Evolutionary conservation across 2,797 vertebrate species (phyloP), one percentile per base, ranked within the genome.

Genomic region (Ctenopoma multispine): DNA sequence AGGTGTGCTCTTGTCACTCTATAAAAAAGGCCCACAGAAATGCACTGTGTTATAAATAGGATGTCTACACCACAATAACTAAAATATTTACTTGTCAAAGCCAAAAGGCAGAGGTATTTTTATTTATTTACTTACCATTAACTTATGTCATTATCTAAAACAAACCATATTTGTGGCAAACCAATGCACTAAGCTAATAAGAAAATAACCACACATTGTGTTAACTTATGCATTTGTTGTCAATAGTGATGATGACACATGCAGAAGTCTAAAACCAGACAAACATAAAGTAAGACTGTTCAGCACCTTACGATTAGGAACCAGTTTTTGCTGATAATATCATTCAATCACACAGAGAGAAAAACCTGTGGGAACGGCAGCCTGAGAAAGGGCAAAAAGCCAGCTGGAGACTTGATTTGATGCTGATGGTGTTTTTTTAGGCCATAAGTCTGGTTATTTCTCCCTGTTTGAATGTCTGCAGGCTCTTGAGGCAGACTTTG

Each of bases 381-480:
- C 69, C 72, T 84, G 82, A 82, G 84, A 90, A 85, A 79, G 75
- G 91, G 89, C 89, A 80, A 43, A 17, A 63, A 81, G 92, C 92
- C 93, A 93, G 88, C 89, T 94, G 92, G 91, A 85, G 48, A 84
- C 77, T 64, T 81, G 77, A 86, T 89, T 88, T 89, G 74, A 88
- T 89, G 88, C 87, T 89, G 74, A 88, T 89, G 88, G 89, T 91
- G 90, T 92, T 92, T 92, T 92, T 91, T 86, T 69, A 83, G 68
- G 86, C 84, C 79, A 89, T 62, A 82, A 84, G 90, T 91, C 85
- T 92, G 86, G 87, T 86, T 92, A 77, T 87, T 85, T 87, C 76
- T 82, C 74, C 59, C 43, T 61, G 50, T 77, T 70, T 76, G 34
- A 48, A 63, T 69, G 58, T 77, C 76, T 78, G 65, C 83, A 69